phyloP scores from a whole-genome alignment of 1,140 invertebrate genomes.

The Hyposmocoma kahamanoa region DNA sequence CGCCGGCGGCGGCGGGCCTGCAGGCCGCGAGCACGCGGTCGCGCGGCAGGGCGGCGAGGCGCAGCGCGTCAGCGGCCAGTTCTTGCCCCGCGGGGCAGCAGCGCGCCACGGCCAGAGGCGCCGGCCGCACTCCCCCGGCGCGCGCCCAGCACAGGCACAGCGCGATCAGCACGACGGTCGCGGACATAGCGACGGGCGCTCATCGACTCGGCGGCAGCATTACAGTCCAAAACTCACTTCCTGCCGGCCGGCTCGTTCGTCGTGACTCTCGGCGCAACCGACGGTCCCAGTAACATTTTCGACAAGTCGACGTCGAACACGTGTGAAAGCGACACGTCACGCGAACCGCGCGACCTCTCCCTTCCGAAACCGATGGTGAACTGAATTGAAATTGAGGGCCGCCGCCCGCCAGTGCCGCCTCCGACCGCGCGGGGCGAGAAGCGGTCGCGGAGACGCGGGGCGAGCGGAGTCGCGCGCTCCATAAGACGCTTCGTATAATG shows the following conservation, averaged over 20 bases:
- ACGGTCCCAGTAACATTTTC: too few species aligned
- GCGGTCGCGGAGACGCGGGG: background rate
- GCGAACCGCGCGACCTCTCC: background rate
- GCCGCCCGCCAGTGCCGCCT: background rate
- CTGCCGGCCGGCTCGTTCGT: too few species aligned
- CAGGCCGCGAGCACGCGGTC: constrained; percentile 9
- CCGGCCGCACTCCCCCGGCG: constrained; percentile 33
- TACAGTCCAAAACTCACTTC: too few species aligned
- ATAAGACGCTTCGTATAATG: too few species aligned
- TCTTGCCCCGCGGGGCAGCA: constrained; percentile 70
- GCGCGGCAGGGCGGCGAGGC: constrained; percentile 19
- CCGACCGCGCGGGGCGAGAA: background rate
- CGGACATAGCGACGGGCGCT: constrained; percentile 16
- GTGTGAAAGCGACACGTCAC: background rate
- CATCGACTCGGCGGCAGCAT: too few species aligned
- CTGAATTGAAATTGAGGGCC: background rate
- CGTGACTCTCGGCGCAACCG: too few species aligned
- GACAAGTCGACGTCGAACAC: background rate
- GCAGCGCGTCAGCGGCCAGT: constrained; percentile 29
- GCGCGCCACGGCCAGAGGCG: constrained; percentile 62
- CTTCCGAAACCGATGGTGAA: background rate
- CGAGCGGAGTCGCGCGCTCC: background rate
- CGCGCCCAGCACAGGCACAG: constrained; percentile 24
- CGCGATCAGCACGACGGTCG: constrained; percentile 11
- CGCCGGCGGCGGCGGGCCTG: constrained; percentile 23